Evolutionary conservation across 2,888 invertebrate genomes (phyloP).

Genomic region (Perithous albicinctus): DNA sequence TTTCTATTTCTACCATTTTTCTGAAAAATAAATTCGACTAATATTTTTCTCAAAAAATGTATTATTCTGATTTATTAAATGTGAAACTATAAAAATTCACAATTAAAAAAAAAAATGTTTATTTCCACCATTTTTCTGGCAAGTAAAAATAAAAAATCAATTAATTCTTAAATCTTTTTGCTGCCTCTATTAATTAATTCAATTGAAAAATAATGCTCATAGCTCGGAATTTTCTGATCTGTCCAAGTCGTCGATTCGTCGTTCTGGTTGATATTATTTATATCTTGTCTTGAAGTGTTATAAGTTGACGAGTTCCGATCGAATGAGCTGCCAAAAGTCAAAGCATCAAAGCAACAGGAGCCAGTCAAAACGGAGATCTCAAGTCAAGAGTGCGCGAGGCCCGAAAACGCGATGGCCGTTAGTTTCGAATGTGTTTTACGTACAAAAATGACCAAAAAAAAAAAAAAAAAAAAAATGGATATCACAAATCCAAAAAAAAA

Average conservation of each 20-base stretch:
- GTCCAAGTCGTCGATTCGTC: conserved; percentile 18
- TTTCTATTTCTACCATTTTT: too few relatives aligned
- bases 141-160: too few relatives aligned
- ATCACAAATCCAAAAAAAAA: background rate
- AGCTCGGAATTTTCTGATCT: too few relatives aligned
- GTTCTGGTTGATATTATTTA: conserved; percentile 63
- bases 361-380: conserved; percentile 67
- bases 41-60: too few relatives aligned
- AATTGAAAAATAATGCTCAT: too few relatives aligned
- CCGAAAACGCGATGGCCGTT: conserved; percentile 42
- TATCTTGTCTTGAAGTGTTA: conserved; percentile 68
- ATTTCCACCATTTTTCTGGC: too few relatives aligned
- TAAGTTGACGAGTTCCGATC: conserved; percentile 63
- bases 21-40: too few relatives aligned
- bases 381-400: conserved; percentile 42
- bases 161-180: too few relatives aligned
- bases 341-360: conserved; percentile 49
- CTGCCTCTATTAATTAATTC: too few relatives aligned
- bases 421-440: conserved; percentile 40
- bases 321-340: conserved; percentile 65
- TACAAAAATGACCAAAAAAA: conserved; percentile 8
- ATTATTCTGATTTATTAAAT: too few relatives aligned
- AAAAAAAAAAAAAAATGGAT: background rate
- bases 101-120: too few relatives aligned
- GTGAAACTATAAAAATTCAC: too few relatives aligned